Evolutionary conservation across 2,888 invertebrate genomes (phyloP).

Genomic region (Pyrgus malvae): DNA sequence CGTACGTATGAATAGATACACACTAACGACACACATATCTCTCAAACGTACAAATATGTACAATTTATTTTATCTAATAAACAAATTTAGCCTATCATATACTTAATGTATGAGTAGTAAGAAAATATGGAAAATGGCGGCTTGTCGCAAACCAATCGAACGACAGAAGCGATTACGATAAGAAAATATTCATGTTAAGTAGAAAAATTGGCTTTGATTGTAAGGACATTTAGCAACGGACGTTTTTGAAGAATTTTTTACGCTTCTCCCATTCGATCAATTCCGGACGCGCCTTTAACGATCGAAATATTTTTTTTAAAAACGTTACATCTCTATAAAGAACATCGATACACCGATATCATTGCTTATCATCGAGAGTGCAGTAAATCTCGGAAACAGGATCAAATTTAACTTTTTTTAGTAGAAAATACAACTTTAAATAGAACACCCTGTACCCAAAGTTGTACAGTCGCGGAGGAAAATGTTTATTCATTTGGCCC

Average conservation of each 20-base stretch:
- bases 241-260: constrained; percentile 4
- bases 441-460: constrained; percentile 1
- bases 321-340: constrained; percentile 15
- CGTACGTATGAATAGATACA: constrained; percentile 35
- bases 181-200: neutral
- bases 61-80: constrained; percentile 35
- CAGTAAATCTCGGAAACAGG: neutral
- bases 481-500: constrained; percentile 5
- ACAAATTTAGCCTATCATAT: constrained; percentile 21
- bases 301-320: constrained; percentile 22
- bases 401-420: neutral
- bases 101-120: constrained; percentile 32
- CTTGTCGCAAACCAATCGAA: neutral
- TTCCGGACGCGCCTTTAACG: constrained; percentile 7
- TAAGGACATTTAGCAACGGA: neutral
- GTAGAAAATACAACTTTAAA: neutral
- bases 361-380: constrained; percentile 3
- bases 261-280: constrained; percentile 13
- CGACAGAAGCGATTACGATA: neutral
- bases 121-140: constrained; percentile 31
- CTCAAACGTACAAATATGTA: constrained; percentile 42
- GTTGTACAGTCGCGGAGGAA: constrained; percentile 11
- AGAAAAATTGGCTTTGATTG: constrained; percentile 1
- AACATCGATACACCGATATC: constrained; percentile 3
- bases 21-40: constrained; percentile 36